These are phyloP conservation scores for Homarus gammarus DNA, from an alignment of 2,888 invertebrate genomes.

Conservation along the genomic window DNA sequence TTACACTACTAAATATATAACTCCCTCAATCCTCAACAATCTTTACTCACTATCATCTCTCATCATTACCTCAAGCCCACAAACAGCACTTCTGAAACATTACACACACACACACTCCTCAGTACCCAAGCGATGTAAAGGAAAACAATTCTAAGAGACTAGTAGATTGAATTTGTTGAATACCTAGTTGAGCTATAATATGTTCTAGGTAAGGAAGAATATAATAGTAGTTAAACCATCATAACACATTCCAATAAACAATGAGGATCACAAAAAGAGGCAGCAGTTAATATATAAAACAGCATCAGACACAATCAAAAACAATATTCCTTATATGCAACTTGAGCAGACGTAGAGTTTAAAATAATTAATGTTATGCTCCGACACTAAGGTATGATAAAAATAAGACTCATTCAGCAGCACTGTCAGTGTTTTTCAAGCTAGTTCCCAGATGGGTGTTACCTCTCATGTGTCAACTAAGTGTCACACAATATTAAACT, in stretches of 20 bases:
- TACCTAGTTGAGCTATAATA: neutral
- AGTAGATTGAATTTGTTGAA: neutral
- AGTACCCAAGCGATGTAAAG: neutral
- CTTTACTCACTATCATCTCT: no score
- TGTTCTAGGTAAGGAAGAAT: neutral
- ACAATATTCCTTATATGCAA: constrained; percentile 4
- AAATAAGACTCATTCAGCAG: neutral
- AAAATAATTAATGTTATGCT: no score
- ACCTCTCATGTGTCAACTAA: neutral
- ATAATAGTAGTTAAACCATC: neutral
- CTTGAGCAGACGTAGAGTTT: no score
- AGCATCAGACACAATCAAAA: neutral
- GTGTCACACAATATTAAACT: constrained; percentile 2
- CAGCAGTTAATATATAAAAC: neutral
- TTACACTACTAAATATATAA: no score
- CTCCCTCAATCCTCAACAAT: no score
- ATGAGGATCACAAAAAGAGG: neutral
- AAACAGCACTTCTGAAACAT: no score
- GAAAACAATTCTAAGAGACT: neutral
- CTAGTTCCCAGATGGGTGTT: no score
- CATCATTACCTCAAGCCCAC: no score
- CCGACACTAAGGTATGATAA: neutral
- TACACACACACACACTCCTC: neutral
- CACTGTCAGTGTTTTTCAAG: neutral
- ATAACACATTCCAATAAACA: neutral